phyloP scores from a whole-genome alignment of 2,797 vertebrate genomes.

The Pempheris klunzingeri region DNA sequence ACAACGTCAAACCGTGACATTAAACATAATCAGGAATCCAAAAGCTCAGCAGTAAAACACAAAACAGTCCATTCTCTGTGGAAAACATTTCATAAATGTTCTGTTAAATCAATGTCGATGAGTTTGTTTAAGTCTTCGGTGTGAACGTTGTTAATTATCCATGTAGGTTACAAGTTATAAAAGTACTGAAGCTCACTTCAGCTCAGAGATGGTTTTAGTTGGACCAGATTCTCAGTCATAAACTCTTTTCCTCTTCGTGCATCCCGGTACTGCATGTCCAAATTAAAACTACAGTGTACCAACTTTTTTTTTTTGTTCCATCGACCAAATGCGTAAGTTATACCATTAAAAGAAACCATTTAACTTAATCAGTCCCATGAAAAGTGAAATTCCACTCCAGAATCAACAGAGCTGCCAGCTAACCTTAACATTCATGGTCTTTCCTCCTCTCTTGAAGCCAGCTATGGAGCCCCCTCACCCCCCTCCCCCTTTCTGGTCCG shows the following conservation, averaged over 20 bases:
- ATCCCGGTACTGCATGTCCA: slow-evolving; percentile 59
- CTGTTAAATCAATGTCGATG: not conserved
- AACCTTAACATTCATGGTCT: slow-evolving; percentile 56
- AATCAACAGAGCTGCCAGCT: slow-evolving; percentile 67
- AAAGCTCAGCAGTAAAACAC: rapidly evolving
- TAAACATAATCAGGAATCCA: not conserved
- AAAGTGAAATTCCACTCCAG: slow-evolving; percentile 77
- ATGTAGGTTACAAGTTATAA: slow-evolving; percentile 11
- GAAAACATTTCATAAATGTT: not conserved
- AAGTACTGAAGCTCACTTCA: slow-evolving; percentile 38
- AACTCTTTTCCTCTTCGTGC: slow-evolving; percentile 36
- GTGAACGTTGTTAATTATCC: slow-evolving; percentile 25
- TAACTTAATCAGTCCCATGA: slow-evolving; percentile 77
- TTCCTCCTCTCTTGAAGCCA: slow-evolving; percentile 34
- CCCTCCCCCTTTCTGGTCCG: slow-evolving; percentile 35
- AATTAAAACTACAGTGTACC: slow-evolving; percentile 55
- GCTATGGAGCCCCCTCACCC: slow-evolving; percentile 29
- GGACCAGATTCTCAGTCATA: slow-evolving; percentile 41
- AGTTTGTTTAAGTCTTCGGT: slow-evolving; percentile 22
- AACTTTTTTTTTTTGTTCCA: slow-evolving; percentile 62
- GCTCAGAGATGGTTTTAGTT: slow-evolving; percentile 42
- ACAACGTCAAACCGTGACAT: not conserved
- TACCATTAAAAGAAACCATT: slow-evolving; percentile 75
- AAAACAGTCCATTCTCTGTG: not conserved
- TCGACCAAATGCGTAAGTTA: slow-evolving; percentile 65